These are phyloP conservation scores for Paguma larvata DNA, from an alignment of 2,797 vertebrate genomes.

Conservation along the genomic window DNA sequence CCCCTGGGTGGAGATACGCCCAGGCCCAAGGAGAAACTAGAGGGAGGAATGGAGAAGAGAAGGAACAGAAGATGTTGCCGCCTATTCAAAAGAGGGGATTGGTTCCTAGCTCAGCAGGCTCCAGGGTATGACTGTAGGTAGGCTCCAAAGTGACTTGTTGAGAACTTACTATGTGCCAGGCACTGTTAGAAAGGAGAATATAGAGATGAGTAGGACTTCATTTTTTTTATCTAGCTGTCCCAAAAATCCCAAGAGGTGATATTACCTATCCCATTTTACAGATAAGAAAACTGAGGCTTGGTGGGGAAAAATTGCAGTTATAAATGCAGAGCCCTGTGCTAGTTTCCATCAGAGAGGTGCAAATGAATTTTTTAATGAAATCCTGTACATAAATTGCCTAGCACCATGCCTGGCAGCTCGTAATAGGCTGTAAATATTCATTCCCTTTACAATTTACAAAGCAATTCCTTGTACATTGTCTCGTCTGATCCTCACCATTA, in stretches of 20 bases:
- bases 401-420: background rate
- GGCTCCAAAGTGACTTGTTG: background rate
- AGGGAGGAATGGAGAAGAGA: background rate
- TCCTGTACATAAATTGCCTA: background rate
- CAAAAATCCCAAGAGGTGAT: background rate
- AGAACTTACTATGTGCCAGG: background rate
- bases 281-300: slow-evolving; percentile 27
- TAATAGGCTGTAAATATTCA: slow-evolving; percentile 25
- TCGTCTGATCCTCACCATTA: background rate
- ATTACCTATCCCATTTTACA: background rate
- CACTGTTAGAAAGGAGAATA: background rate
- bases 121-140: too few relatives aligned
- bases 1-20: background rate
- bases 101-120: background rate
- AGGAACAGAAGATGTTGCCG: background rate
- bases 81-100: background rate
- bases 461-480: background rate
- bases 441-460: slow-evolving; percentile 32
- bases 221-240: background rate
- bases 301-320: background rate
- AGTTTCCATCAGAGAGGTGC: background rate
- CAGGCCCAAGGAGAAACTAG: background rate
- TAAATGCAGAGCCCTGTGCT: background rate
- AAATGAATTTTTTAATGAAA: slow-evolving; percentile 41
- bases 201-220: background rate